A percentile compares a stretch with the other conserved stretches of the same genome.
Evolutionary conservation across 2,797 vertebrate species (phyloP).

Genomic region (Cercopithecus diana): DNA sequence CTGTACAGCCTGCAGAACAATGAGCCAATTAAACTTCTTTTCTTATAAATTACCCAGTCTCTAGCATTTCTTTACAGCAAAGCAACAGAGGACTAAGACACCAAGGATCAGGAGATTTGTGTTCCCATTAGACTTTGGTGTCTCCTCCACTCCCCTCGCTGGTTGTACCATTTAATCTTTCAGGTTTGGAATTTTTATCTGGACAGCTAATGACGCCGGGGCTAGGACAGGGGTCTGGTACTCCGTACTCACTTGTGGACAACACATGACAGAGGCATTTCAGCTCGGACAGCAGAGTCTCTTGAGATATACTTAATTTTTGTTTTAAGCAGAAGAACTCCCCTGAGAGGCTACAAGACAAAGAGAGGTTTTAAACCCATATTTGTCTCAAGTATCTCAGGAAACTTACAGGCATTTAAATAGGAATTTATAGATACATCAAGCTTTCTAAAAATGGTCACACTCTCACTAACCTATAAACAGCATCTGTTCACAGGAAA

Average conservation of each 20-base stretch:
- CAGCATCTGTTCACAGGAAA: background rate
- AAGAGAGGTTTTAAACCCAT: background rate
- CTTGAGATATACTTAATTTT: background rate
- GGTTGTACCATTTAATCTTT: background rate
- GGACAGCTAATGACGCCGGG: background rate
- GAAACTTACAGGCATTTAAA: background rate
- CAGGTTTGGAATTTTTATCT: background rate
- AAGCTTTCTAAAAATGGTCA: background rate
- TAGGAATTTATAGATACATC: background rate
- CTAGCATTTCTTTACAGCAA: background rate
- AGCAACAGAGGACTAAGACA: background rate
- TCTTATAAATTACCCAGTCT: background rate
- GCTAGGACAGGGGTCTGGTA: too few relatives aligned
- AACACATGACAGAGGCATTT: background rate
- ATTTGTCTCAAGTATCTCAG: background rate
- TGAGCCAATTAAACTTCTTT: background rate
- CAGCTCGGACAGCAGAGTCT: fast-evolving
- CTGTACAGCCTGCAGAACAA: background rate
- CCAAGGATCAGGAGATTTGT: background rate
- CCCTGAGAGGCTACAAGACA: background rate
- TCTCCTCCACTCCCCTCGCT: background rate
- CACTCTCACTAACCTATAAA: background rate
- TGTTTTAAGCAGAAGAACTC: background rate
- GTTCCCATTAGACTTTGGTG: background rate
- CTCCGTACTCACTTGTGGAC: background rate